Base-by-base conservation (phyloP, 2,797 vertebrate genomes). In the Coregonus suidteri region DNA sequence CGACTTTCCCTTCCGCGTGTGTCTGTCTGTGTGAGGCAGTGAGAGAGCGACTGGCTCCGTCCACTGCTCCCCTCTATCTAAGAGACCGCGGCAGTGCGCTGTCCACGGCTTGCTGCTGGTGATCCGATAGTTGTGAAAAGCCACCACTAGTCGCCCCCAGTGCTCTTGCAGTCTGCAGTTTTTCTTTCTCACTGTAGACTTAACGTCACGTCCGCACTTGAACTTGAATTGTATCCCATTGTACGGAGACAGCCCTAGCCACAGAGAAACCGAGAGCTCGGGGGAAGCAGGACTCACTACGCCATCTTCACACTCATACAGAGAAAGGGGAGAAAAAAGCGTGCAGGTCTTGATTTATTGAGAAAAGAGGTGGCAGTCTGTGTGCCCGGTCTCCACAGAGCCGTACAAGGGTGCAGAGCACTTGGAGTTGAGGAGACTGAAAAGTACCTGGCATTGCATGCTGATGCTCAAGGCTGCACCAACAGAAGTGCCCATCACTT, bases 161-260 rank as follows among this genome's bases (percentile, higher is more conserved):
- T 97, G 97, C 96, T 97, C 97, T 96, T 96, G 95, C 96, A 93
- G 92, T 97, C 96, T 93, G 91, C 92, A 93, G 90, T 97, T 95
- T 96, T 97, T 96, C 96, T 95, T 96, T 96, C 95, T 96, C 93
- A 95, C 94, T 95, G 96, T 95, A 96, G 95, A 97, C 96, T 96
- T 96, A 97, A 97, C 97, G 97, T 99, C 97, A 98, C 97, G 97
- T 98, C 97, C 97, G 97, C 96, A 98, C 97, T 98, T 98, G 97
- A 99, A 99, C 97, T 99, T 98, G 96, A 97, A 96, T 98, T 97
- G 97, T 96, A 96, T 97, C 95, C 96, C 96, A 96, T 96, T 96
- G 96, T 96, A 96, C 95, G 95, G 95, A 98, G 96, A 95, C 96
- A 95, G 95, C 94, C 95, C 96, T 94, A 96, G 95, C 95, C 96